phyloP scores from a whole-genome alignment of 2,113 vertebrate species.

The Papio anubis region DNA sequence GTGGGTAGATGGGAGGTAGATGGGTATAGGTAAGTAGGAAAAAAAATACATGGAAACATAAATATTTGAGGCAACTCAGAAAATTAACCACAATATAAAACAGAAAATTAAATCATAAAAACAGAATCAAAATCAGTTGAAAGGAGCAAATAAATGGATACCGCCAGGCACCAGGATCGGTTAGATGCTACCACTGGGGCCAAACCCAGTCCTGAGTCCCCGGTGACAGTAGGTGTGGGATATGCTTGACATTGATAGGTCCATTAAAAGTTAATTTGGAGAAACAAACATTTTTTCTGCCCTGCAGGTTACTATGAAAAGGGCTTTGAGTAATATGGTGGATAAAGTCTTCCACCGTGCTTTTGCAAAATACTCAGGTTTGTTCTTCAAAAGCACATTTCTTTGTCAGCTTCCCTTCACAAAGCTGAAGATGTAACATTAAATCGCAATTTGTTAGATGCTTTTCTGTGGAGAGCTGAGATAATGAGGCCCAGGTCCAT shows the following conservation, averaged over 20 bases:
- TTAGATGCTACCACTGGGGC: background rate
- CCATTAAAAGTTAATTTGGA: background rate
- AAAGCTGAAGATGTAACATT: slow-evolving; percentile 30
- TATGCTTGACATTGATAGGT: background rate
- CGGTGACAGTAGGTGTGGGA: background rate
- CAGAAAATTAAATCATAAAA: background rate
- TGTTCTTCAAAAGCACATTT: slow-evolving; percentile 2
- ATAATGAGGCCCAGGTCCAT: slow-evolving; percentile 15
- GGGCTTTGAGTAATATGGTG: background rate
- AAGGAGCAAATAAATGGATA: background rate
- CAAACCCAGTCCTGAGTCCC: background rate
- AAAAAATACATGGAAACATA: background rate
- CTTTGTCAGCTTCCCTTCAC: background rate
- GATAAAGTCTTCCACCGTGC: background rate
- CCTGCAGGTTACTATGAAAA: background rate
- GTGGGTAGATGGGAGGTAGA: background rate
- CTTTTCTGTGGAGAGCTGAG: background rate
- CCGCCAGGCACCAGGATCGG: background rate
- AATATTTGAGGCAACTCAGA: background rate
- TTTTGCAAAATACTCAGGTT: background rate
- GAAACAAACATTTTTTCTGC: background rate
- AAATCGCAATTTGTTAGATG: background rate
- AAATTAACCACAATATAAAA: background rate
- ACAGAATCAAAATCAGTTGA: background rate
- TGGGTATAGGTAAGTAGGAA: background rate